Evolutionary conservation across 2,113 vertebrate species (phyloP).

Genomic region (Azemiops feae): DNA sequence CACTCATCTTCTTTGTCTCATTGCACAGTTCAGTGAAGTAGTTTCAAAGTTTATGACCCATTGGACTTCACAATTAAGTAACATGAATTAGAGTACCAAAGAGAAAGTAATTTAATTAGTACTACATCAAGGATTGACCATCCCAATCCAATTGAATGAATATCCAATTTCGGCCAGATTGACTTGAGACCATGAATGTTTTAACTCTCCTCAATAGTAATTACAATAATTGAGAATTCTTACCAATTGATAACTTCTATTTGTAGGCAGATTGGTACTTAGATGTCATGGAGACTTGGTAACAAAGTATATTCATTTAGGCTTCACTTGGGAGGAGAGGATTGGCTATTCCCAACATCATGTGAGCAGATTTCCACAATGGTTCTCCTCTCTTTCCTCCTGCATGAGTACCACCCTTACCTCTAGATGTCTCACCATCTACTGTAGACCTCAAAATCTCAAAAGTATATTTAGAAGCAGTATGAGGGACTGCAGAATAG

Average conservation of each 20-base stretch:
- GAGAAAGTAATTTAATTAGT: not conserved
- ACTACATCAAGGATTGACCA: not conserved
- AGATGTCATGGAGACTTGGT: not conserved
- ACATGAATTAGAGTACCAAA: not conserved
- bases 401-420: not conserved
- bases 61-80: not conserved
- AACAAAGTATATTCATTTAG: not conserved
- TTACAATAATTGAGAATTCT: not conserved
- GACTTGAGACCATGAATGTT: not conserved
- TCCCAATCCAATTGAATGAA: not conserved
- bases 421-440: not conserved
- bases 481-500: not conserved
- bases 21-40: not conserved
- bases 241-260: not conserved
- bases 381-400: not conserved
- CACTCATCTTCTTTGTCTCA: not conserved
- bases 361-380: not conserved
- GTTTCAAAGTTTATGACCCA: conserved; percentile 5
- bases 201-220: not conserved
- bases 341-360: not conserved
- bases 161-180: not conserved
- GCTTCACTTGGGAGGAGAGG: not conserved
- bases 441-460: not conserved
- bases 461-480: not conserved
- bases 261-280: not conserved